Percentiles rank a stretch among this genome's conserved stretches.
These are phyloP conservation scores for Apodemus agrarius DNA, from an alignment of 2,797 vertebrate genomes.

Conservation along the genomic window DNA sequence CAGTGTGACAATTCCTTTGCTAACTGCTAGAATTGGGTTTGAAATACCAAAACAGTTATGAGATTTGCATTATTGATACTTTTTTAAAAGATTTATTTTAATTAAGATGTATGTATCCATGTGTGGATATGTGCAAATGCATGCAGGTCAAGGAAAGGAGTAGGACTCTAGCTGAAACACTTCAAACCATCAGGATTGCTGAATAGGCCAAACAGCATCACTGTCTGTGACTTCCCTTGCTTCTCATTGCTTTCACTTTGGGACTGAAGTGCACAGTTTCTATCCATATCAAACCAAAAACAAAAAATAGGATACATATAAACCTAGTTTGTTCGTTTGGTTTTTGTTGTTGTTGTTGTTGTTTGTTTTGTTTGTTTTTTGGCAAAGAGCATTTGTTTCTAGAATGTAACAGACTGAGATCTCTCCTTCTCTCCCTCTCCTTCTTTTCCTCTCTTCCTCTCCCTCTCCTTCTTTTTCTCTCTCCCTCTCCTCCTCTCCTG, in stretches of 20 bases:
- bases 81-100: neutral
- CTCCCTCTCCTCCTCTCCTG: too few relatives aligned
- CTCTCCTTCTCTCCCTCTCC: too few relatives aligned
- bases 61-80: conserved; percentile 23
- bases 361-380: neutral
- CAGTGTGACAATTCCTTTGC: conserved; percentile 29
- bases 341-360: too few relatives aligned
- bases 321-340: neutral
- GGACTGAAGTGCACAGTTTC: neutral
- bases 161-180: neutral
- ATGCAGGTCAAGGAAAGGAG: neutral
- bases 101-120: neutral
- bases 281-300: neutral
- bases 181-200: neutral
- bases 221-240: neutral
- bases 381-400: conserved; percentile 1
- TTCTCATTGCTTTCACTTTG: neutral
- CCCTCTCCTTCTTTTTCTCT: too few relatives aligned
- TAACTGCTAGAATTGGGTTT: neutral
- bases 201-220: neutral
- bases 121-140: neutral
- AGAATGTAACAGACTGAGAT: neutral
- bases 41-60: neutral
- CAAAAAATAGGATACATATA: neutral
- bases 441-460: too few relatives aligned